Conservation (phyloP, 2,113 vertebrate species). For the Myrmecobius fasciatus region DNA sequence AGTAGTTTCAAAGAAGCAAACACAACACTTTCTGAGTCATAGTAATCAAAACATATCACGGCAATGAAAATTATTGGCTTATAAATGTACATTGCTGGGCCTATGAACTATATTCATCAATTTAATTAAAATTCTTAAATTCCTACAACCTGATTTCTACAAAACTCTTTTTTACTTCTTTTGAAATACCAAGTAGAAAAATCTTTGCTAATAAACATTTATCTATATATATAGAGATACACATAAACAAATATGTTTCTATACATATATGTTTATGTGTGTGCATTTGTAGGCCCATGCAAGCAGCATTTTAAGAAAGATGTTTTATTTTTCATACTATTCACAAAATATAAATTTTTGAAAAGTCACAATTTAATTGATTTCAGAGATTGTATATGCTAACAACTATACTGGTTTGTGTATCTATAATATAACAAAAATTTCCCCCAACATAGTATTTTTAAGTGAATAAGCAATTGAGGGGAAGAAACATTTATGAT, state of each 20-base stretch:
- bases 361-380: neutral
- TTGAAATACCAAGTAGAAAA: neutral
- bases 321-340: neutral
- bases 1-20: neutral
- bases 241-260: too few species aligned
- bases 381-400: neutral
- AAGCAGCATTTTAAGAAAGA: too few species aligned
- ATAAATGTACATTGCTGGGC: neutral
- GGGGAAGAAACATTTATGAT: neutral
- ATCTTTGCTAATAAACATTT: neutral
- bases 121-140: neutral
- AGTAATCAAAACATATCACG: neutral
- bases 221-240: too few species aligned
- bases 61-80: neutral
- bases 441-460: neutral
- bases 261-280: too few species aligned
- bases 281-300: too few species aligned
- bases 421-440: neutral
- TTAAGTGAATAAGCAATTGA: neutral
- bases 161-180: neutral
- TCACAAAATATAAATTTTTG: neutral
- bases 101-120: neutral
- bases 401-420: neutral
- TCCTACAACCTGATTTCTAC: neutral
- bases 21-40: neutral